Evolutionary conservation across 1,140 invertebrate genomes (phyloP).

Genomic region (Drosophila guanche): DNA sequence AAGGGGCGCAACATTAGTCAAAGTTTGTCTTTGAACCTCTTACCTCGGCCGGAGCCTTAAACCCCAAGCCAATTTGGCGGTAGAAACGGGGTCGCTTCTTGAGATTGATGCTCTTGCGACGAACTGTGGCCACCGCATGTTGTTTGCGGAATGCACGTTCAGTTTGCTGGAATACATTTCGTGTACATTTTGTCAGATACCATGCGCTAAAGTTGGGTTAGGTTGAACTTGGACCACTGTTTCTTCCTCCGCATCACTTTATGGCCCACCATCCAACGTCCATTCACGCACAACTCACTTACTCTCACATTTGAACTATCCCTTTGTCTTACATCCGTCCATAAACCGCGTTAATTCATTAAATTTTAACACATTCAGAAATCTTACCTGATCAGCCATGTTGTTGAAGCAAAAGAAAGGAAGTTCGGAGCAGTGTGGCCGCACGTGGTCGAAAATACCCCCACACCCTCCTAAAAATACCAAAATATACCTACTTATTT

Average conservation of each 20-base stretch:
- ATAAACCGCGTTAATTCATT: constrained; percentile 51
- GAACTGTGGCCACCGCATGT: constrained; percentile 96
- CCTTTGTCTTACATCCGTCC: constrained; percentile 6
- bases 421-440: constrained; percentile 33
- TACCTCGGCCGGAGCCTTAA: constrained; percentile 97
- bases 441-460: neutral
- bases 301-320: constrained; percentile 5
- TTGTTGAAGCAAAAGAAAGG: constrained; percentile 84
- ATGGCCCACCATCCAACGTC: neutral
- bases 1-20: constrained; percentile 81
- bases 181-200: constrained; percentile 47
- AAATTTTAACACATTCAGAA: constrained; percentile 52
- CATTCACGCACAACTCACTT: constrained; percentile 13
- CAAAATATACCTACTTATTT: too few relatives aligned
- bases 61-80: constrained; percentile 97
- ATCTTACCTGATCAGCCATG: constrained; percentile 84
- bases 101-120: constrained; percentile 89
- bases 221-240: constrained; percentile 23
- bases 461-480: too few relatives aligned
- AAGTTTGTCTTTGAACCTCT: constrained; percentile 61
- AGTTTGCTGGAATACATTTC: constrained; percentile 85
- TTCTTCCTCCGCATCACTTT: neutral
- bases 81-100: constrained; percentile 91
- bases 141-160: constrained; percentile 98
- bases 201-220: constrained; percentile 74